These are phyloP conservation scores for Eurypyga helias DNA, from an alignment of 2,113 vertebrate species.

Conservation along the genomic window DNA sequence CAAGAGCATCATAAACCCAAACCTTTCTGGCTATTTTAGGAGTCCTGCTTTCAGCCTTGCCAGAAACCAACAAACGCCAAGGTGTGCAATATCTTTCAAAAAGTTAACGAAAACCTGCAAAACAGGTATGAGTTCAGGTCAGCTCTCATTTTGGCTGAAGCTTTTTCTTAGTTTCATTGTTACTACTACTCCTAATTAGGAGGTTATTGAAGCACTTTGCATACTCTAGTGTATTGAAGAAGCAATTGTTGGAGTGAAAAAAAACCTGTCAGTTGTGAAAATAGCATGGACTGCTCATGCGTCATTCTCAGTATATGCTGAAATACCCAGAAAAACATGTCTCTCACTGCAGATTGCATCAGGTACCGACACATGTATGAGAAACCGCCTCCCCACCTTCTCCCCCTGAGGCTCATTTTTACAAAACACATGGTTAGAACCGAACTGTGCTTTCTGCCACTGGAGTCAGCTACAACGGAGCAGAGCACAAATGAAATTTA, in stretches of 20 bases:
- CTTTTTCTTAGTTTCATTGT: background rate
- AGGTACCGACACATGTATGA: background rate
- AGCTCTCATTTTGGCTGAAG: background rate
- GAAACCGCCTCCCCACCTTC: background rate
- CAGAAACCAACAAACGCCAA: background rate
- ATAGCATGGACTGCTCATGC: slow-evolving; percentile 47
- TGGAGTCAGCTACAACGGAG: background rate
- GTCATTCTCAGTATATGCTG: slow-evolving; percentile 15
- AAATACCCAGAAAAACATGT: slow-evolving; percentile 48
- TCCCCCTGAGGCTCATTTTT: slow-evolving; percentile 11
- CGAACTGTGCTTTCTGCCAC: background rate
- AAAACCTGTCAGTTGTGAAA: slow-evolving; percentile 59
- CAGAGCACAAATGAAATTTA: slow-evolving; percentile 15
- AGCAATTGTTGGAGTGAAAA: slow-evolving; percentile 45
- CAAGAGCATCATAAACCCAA: background rate
- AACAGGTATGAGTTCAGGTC: background rate
- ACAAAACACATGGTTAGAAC: background rate
- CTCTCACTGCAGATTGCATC: slow-evolving; percentile 13
- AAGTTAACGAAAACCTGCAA: background rate
- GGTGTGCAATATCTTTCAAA: background rate
- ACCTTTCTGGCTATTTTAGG: background rate
- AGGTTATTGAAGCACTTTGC: slow-evolving; percentile 46
- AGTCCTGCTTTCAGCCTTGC: background rate
- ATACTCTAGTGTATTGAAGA: slow-evolving; percentile 30
- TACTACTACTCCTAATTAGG: slow-evolving; percentile 40